Evolutionary conservation across 1,140 invertebrate species (phyloP).

Genomic region (Oryctes rhinoceros): DNA sequence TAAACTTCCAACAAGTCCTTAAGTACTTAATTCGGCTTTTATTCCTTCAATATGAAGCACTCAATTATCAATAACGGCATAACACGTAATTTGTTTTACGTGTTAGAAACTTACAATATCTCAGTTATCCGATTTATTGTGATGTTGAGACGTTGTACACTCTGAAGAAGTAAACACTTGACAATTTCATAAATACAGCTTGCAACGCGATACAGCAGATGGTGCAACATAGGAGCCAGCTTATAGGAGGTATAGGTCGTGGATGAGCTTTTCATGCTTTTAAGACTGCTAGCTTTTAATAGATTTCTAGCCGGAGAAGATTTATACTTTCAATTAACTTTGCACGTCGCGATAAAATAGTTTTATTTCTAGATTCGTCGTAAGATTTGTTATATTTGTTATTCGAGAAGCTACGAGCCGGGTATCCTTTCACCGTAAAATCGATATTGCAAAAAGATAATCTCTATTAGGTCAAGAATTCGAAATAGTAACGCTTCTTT

Average conservation of each 20-base stretch:
- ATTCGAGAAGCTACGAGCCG: neutral
- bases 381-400: conserved; percentile 24
- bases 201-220: neutral
- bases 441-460: conserved; percentile 3
- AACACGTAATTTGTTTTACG: neutral
- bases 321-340: conserved; percentile 37
- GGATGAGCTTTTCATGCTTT: neutral
- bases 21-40: too few relatives aligned
- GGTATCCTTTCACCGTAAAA: neutral
- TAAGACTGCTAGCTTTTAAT: conserved; percentile 4
- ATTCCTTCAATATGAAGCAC: too few relatives aligned
- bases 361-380: neutral
- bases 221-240: neutral
- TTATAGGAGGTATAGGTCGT: neutral
- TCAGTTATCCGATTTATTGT: neutral
- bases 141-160: neutral
- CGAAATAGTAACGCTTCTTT: neutral
- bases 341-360: neutral
- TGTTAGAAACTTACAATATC: too few relatives aligned
- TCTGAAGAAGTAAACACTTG: neutral
- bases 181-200: conserved; percentile 20
- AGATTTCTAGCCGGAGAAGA: neutral
- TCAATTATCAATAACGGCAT: too few relatives aligned
- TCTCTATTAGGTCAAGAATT: neutral
- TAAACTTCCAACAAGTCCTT: too few relatives aligned